Evolutionary conservation across 1,140 invertebrate species (phyloP).

Genomic region (Cydia pomonella): DNA sequence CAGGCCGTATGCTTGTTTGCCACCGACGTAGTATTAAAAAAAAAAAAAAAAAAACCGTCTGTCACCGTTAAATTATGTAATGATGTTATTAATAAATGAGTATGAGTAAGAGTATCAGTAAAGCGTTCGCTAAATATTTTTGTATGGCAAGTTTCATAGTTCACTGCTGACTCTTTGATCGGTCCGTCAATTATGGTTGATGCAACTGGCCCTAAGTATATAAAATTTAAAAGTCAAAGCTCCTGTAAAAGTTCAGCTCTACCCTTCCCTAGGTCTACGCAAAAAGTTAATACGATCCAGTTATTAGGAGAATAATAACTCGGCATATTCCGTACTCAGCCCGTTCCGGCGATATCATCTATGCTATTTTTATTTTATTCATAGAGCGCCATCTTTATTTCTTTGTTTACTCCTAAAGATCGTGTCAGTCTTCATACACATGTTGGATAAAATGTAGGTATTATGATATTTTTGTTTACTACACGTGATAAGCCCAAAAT

Average conservation of each 20-base stretch:
- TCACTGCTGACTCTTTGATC: too few species aligned
- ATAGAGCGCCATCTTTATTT: slow-evolving; percentile 72
- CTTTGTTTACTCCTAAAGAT: slow-evolving; percentile 65
- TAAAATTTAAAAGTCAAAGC: background rate
- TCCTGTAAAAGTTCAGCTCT: slow-evolving; percentile 37
- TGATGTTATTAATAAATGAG: too few species aligned
- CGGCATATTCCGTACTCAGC: slow-evolving; percentile 73
- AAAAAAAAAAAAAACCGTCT: too few species aligned
- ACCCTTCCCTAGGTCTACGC: slow-evolving; percentile 44
- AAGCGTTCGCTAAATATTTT: too few species aligned
- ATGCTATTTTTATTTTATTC: slow-evolving; percentile 78
- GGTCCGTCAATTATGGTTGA: too few species aligned
- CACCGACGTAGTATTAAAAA: too few species aligned
- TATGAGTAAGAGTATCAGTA: too few species aligned
- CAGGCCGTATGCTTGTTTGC: too few species aligned
- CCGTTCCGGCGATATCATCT: slow-evolving; percentile 67
- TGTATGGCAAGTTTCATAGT: too few species aligned
- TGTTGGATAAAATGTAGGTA: slow-evolving; percentile 1
- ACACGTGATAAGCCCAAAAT: background rate
- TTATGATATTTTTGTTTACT: background rate
- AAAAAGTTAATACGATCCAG: slow-evolving; percentile 67
- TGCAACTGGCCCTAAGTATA: too few species aligned
- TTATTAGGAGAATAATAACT: slow-evolving; percentile 76
- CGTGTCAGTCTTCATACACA: background rate
- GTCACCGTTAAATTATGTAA: too few species aligned